Evolutionary conservation across 2,888 invertebrate species (phyloP), one percentile per base, ranked within the genome.

Genomic region (Cinara cedri): DNA sequence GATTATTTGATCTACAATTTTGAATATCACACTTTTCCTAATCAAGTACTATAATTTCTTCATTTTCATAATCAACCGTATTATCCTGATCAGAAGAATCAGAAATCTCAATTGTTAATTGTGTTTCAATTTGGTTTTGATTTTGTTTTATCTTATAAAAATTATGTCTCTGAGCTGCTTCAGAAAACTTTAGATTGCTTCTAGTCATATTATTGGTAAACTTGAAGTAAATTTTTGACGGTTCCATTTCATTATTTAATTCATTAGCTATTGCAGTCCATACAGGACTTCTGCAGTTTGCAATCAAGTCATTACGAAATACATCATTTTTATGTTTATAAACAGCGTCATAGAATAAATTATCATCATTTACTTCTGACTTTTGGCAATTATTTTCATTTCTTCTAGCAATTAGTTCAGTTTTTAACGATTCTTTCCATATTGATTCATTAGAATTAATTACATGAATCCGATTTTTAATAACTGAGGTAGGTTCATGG

Each of bases 111-210:
- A n/a, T 24, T 1, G 3, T 1, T 34, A 34, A 19, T 63, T 44
- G 51, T 54, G 46, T 44, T 55, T 66, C 14, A 3, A 46, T 46
- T 46, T 26, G 57, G 11, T 16, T 19, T 16, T 57, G 44, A n/a
- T 72, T 60, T 76, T 78, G 78, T 70, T 78, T 70, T 62, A 55
- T 57, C 70, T 70, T 51, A 46, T 42, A 21, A 2, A 42, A 8
- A 70, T 60, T 78, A n/a, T 78, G 68, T 51, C 78, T 78, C 51
- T 70, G 57, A n/a, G 70, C 78, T 4, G 78, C 78, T 78, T 78
- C 78, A 21, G 78, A 46, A 78, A 78, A 78, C 1, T 78, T 78
- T 8, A 60, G 3, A 16, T 78, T 78, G 51, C 70, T 70, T 60
- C 60, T 78, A 42, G 49, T 66, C 78, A 78, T 60, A 14, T 78